Base-by-base conservation (phyloP, 2,888 invertebrate species). In the Epiblema foenella region DNA sequence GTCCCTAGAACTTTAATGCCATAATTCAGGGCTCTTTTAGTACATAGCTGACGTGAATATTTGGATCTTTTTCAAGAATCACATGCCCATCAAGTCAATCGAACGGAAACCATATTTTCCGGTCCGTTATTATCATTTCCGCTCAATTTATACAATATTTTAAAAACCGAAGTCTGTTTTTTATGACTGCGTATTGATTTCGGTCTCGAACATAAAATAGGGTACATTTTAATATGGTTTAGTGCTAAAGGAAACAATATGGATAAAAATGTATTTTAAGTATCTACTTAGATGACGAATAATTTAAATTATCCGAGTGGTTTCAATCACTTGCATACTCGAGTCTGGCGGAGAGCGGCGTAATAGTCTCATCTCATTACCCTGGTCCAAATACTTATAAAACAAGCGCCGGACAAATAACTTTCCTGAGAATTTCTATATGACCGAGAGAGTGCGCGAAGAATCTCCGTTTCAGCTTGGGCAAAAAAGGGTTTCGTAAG, bases 101-200 rank as follows among this genome's bases (percentile, higher is more conserved):
- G 63, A 57, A 64, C 39, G 69, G 69, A 69, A 69, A 64, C 51
- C 63, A 63, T 57, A 63, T 69, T 63, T 64, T 68, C 63, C 63
- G 12, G 57, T 7, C 12, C 37, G 56, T 62, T 68, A 29, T 68
- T 42, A 62, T 56, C 63, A 24, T 9, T 62, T 20, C 42, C 24
- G 18, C 4, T 20, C 24, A 24, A n/a, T n/a, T n/a, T n/a, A 17
- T 20, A 37, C 17, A 24, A n/a, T 64, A 58, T 51, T 58, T 68
- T 33, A 33, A 56, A 56, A 37, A 39, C 12, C 17, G 1, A 46
- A 15, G 49, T 8, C 33, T 46, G 46, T 42, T 18, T 42, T 51
- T 49, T 39, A 51, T 20, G 62, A 9, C 18, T 7, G 29, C 62
- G 5, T 33, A 62, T 62, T 33, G 49, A 33, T 12, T 62, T 12